phyloP scores from a whole-genome alignment of 37 sponge, comb jelly and placozoan genomes.

The Aphrocallistes beatrix region DNA sequence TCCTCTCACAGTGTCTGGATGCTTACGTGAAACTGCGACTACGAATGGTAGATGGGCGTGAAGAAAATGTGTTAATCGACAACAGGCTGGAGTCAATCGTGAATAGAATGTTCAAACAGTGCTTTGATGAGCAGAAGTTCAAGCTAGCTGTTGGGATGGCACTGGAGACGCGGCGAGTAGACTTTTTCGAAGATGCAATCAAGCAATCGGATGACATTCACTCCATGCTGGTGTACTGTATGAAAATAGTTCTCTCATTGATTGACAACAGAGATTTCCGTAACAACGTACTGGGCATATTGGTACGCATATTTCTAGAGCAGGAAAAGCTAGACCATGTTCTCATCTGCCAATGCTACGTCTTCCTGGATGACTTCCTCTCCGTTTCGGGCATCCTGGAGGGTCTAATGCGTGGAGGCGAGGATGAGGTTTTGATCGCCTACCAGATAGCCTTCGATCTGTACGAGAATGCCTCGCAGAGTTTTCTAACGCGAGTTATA shows the following conservation, averaged over 20 bases:
- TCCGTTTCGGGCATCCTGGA: slow-evolving; percentile 65
- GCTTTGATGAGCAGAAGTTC: slow-evolving; percentile 67
- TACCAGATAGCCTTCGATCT: slow-evolving; percentile 97
- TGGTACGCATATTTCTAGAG: slow-evolving; percentile 50
- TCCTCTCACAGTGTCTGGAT: slow-evolving; percentile 56
- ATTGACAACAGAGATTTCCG: slow-evolving; percentile 55
- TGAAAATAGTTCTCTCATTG: slow-evolving; percentile 53
- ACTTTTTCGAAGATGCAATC: slow-evolving; percentile 68
- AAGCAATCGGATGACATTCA: slow-evolving; percentile 42
- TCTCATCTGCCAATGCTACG: slow-evolving; percentile 76
- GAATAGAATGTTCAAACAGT: slow-evolving; percentile 77
- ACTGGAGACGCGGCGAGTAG: slow-evolving; percentile 76
- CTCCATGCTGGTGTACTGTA: slow-evolving; percentile 69
- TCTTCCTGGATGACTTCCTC: slow-evolving; percentile 69
- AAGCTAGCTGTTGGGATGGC: slow-evolving; percentile 93
- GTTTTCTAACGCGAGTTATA: slow-evolving; percentile 49
- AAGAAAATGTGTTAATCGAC: slow-evolving; percentile 51
- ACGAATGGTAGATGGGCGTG: neutral
- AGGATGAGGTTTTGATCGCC: slow-evolving; percentile 65
- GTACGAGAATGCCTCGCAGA: slow-evolving; percentile 87
- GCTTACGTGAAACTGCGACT: neutral
- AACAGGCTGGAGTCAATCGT: slow-evolving; percentile 67
- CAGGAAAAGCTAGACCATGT: slow-evolving; percentile 69
- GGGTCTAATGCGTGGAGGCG: slow-evolving; percentile 46
- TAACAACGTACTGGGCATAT: slow-evolving; percentile 61